A percentile compares a stretch with the other conserved stretches of the same genome.
Conservation (phyloP, 2,797 vertebrate species). For the Oophaga sylvatica region DNA sequence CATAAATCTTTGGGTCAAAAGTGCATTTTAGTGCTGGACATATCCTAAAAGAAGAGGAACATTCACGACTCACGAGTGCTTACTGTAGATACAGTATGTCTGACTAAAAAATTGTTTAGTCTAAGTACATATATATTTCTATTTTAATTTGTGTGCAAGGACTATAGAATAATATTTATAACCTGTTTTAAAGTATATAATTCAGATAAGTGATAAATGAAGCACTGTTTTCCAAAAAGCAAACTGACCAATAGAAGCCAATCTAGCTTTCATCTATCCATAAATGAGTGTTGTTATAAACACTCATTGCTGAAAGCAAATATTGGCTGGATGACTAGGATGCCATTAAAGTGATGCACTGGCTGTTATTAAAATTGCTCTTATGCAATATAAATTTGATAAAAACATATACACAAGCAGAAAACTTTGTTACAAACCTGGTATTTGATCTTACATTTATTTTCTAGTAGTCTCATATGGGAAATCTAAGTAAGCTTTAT, state of each 20-base stretch:
- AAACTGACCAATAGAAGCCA: background rate
- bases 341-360: background rate
- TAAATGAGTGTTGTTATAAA: background rate
- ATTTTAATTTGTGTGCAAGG: background rate
- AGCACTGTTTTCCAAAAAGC: background rate
- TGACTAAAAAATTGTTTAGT: background rate
- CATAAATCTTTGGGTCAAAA: too few relatives aligned
- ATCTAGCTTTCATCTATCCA: background rate
- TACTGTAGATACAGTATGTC: background rate
- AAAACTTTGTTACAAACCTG: background rate
- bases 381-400: background rate
- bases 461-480: background rate
- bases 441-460: background rate
- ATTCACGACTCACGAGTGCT: too few relatives aligned
- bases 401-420: background rate
- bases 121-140: background rate
- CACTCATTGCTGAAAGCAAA: background rate
- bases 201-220: background rate
- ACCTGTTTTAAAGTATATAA: background rate
- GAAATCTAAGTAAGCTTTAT: background rate
- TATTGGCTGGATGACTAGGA: background rate
- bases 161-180: background rate
- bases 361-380: background rate
- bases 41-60: too few relatives aligned
- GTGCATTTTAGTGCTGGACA: too few relatives aligned